Conservation (phyloP, 2,888 invertebrate genomes). For the Xanthorhoe spadicearia region DNA sequence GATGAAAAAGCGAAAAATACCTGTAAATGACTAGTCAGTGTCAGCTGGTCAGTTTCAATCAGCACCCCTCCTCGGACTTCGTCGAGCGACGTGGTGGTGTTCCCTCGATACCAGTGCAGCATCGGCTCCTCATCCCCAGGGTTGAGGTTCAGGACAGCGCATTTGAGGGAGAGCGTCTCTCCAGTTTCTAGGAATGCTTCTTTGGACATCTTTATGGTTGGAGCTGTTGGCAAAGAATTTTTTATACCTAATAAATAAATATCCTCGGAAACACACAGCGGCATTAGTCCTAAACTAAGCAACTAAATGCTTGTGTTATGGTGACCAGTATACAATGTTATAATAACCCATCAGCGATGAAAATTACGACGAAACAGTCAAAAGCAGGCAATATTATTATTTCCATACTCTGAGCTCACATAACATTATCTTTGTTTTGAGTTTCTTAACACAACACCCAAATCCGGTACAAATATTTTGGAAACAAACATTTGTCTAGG, state of each 20-base stretch:
- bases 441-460: too few relatives aligned
- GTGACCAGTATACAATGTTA: too few relatives aligned
- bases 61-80: constrained; percentile 80
- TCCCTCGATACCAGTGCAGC: constrained; percentile 73
- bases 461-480: too few relatives aligned
- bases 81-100: constrained; percentile 64
- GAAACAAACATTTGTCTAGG: too few relatives aligned
- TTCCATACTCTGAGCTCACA: not conserved
- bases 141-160: constrained; percentile 67
- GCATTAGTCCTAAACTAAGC: too few relatives aligned
- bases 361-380: too few relatives aligned
- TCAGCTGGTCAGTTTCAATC: constrained; percentile 74
- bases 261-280: too few relatives aligned
- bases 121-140: constrained; percentile 63
- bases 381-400: not conserved
- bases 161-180: constrained; percentile 76
- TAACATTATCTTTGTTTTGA: too few relatives aligned
- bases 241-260: too few relatives aligned
- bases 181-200: constrained; percentile 78
- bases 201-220: constrained; percentile 73
- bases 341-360: too few relatives aligned
- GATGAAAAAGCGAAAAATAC: constrained; percentile 45
- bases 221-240: constrained; percentile 41
- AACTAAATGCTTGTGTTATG: too few relatives aligned
- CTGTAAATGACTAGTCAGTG: constrained; percentile 75